phyloP scores from a whole-genome alignment of 2,888 invertebrate genomes.

The Xestia c-nigrum region DNA sequence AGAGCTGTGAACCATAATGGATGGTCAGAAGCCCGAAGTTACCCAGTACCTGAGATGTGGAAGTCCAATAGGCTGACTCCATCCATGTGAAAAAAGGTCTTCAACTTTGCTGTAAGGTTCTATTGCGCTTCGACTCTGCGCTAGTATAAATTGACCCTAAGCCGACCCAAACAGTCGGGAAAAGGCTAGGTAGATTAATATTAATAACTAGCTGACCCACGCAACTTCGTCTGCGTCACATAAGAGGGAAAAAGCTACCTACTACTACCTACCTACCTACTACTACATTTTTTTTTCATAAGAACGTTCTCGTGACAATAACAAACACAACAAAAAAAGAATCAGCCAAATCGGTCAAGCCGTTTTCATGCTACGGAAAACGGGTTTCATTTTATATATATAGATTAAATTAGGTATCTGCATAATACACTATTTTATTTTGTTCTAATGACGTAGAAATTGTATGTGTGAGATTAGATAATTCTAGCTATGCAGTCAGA shows the following conservation, averaged over 20 bases:
- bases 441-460: background rate
- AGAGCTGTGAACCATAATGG: background rate
- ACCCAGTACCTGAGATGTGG: background rate
- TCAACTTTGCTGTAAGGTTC: background rate
- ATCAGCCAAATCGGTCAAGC: no score
- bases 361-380: no score
- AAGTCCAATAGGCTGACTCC: background rate
- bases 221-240: no score
- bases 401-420: no score
- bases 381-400: no score
- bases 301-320: no score
- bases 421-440: background rate
- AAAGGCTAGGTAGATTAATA: background rate
- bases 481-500: conserved; percentile 12
- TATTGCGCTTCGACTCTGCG: no score
- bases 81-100: background rate
- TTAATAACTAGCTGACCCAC: no score
- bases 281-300: no score
- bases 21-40: background rate
- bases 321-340: no score
- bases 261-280: no score
- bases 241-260: no score
- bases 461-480: conserved; percentile 7
- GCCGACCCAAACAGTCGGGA: background rate
- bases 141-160: background rate